Percentiles rank a stretch among this genome's conserved stretches.
phyloP scores from a whole-genome alignment of 2,113 vertebrate genomes.

The Clupea harengus region DNA sequence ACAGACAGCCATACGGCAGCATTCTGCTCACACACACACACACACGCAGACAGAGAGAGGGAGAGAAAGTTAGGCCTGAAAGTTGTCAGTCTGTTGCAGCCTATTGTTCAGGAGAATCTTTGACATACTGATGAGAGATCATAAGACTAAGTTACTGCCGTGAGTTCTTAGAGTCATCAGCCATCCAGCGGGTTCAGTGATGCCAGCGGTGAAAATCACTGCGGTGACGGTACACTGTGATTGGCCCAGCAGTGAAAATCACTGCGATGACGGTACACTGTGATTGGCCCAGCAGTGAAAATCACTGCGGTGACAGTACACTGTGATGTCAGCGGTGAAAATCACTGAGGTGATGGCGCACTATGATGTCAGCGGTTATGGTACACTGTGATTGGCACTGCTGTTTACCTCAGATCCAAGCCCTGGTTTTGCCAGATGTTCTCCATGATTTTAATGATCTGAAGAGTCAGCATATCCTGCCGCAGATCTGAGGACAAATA shows the following conservation, averaged over 20 bases:
- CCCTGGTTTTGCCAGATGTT: constrained; percentile 70
- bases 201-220: too few relatives aligned
- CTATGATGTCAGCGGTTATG: too few relatives aligned
- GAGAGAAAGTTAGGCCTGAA: background rate
- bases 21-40: constrained; percentile 51
- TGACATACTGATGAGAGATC: background rate
- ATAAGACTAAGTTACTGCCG: too few relatives aligned
- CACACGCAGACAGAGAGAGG: background rate
- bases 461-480: constrained; percentile 67
- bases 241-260: too few relatives aligned
- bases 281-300: too few relatives aligned
- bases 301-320: too few relatives aligned
- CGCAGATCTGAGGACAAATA: constrained; percentile 55
- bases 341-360: background rate
- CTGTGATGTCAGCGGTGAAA: background rate
- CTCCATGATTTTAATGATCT: constrained; percentile 68
- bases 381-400: background rate
- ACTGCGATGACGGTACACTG: too few relatives aligned
- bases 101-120: background rate
- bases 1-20: constrained; percentile 69
- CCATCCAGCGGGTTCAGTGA: too few relatives aligned
- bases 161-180: too few relatives aligned
- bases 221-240: too few relatives aligned
- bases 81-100: background rate
- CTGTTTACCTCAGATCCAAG: constrained; percentile 58